phyloP scores from a whole-genome alignment of 2,797 vertebrate genomes.

The Nyctibius grandis region DNA sequence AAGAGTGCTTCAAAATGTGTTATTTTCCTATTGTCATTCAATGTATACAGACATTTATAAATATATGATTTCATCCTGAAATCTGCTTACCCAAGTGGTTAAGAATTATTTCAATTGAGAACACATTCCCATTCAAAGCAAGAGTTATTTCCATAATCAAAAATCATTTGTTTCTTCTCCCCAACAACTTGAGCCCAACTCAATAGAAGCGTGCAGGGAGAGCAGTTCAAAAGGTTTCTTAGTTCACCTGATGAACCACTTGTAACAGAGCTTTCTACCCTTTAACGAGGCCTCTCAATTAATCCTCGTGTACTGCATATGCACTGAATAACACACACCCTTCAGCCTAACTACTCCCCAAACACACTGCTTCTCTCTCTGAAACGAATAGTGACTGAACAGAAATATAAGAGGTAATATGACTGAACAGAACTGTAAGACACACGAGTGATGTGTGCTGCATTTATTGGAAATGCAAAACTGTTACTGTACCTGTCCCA shows the following conservation, averaged over 20 bases:
- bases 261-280: neutral
- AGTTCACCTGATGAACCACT: neutral
- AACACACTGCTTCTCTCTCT: neutral
- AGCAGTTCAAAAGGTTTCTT: neutral
- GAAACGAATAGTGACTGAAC: neutral
- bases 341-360: neutral
- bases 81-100: neutral
- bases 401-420: neutral
- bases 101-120: neutral
- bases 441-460: neutral
- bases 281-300: neutral
- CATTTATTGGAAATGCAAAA: neutral
- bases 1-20: neutral
- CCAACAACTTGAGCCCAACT: neutral
- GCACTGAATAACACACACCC: neutral
- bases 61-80: neutral
- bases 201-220: neutral
- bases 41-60: neutral
- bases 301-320: neutral
- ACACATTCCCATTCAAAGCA: neutral
- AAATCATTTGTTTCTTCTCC: neutral
- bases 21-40: neutral
- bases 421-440: neutral
- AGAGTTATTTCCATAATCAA: neutral
- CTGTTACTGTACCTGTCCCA: neutral